Conservation (phyloP, 2,113 vertebrate species). For the Python bivittatus region DNA sequence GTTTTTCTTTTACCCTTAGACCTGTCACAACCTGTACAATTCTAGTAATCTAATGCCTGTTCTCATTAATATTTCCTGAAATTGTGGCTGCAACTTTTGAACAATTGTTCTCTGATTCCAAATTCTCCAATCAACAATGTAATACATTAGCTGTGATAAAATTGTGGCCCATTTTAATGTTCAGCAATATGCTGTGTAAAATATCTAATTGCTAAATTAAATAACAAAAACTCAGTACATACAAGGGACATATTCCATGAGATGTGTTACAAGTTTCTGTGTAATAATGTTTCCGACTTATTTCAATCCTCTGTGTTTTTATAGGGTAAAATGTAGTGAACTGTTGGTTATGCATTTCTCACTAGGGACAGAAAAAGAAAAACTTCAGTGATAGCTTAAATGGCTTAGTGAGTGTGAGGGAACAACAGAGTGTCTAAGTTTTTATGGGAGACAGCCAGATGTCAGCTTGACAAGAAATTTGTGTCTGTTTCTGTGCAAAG, state of each 20-base stretch:
- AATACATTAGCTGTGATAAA: constrained; percentile 1
- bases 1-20: neutral
- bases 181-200: constrained; percentile 32
- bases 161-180: neutral
- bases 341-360: constrained; percentile 54
- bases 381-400: constrained; percentile 46
- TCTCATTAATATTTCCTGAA: constrained; percentile 1
- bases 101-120: neutral
- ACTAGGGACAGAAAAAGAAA: constrained; percentile 29
- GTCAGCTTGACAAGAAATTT: constrained; percentile 48
- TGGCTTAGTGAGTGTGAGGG: constrained; percentile 21
- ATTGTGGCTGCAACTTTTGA: neutral
- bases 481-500: constrained; percentile 43
- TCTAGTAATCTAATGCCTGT: neutral
- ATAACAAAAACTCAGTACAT: constrained; percentile 28
- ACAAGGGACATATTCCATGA: constrained; percentile 35
- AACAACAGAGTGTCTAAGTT: constrained; percentile 32
- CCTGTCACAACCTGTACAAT: neutral
- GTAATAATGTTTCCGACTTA: constrained; percentile 17
- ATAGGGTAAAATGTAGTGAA: constrained; percentile 33
- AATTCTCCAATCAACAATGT: neutral
- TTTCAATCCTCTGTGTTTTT: constrained; percentile 42
- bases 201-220: constrained; percentile 44
- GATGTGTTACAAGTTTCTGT: constrained; percentile 31
- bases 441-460: constrained; percentile 54